A percentile compares a stretch with the other conserved stretches of the same genome.
These are phyloP conservation scores for Amorpha juglandis DNA, from an alignment of 2,888 invertebrate species.

Conservation along the genomic window DNA sequence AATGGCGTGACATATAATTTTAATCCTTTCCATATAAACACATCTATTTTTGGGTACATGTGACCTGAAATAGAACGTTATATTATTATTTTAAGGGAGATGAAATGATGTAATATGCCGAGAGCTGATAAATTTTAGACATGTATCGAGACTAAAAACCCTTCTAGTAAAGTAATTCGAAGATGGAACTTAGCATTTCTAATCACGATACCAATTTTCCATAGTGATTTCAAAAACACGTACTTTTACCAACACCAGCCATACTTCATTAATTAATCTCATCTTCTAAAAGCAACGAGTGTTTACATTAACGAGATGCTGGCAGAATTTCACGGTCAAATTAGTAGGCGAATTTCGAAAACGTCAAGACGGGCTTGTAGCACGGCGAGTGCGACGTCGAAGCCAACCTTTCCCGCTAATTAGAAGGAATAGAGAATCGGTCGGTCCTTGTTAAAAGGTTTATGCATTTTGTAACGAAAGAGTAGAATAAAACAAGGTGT, in stretches of 20 bases:
- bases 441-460: slow-evolving; percentile 35
- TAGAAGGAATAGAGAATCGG: slow-evolving; percentile 44
- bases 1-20: slow-evolving; percentile 62
- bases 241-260: not conserved
- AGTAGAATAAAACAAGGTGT: not conserved
- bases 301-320: slow-evolving; percentile 20
- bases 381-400: slow-evolving; percentile 31
- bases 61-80: slow-evolving; percentile 34
- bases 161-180: not conserved
- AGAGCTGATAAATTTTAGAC: too few relatives aligned
- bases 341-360: slow-evolving; percentile 16
- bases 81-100: not conserved
- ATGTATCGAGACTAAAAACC: too few relatives aligned
- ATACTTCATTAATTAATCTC: not conserved
- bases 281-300: slow-evolving; percentile 5
- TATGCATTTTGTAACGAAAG: slow-evolving; percentile 30
- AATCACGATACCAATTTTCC: not conserved
- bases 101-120: not conserved
- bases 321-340: slow-evolving; percentile 22
- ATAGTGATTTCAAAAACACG: not conserved
- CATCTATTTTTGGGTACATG: slow-evolving; percentile 42
- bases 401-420: slow-evolving; percentile 49
- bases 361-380: slow-evolving; percentile 24
- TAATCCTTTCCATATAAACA: slow-evolving; percentile 46
- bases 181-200: not conserved